Evolutionary conservation across 2,888 invertebrate genomes (phyloP).

Genomic region (Hemithea aestivaria): DNA sequence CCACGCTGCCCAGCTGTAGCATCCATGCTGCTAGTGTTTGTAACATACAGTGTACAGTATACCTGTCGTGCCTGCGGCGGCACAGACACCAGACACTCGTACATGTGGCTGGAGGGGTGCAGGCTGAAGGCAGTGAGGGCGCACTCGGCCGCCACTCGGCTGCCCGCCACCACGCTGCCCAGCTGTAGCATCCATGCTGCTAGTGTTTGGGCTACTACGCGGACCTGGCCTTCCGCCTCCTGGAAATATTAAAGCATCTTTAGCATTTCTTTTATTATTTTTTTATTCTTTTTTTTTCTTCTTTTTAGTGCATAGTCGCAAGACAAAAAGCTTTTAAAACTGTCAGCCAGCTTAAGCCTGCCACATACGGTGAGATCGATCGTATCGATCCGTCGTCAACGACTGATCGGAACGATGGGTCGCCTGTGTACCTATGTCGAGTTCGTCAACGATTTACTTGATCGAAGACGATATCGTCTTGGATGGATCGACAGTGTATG

Average conservation of each 20-base stretch:
- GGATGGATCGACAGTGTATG: no score
- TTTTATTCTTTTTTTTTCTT: no score
- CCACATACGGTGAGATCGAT: no score
- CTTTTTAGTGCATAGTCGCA: no score
- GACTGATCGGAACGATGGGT: no score
- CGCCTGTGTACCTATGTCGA: no score
- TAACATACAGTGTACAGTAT: no score
- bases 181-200: constrained; percentile 82
- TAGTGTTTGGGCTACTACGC: constrained; percentile 71
- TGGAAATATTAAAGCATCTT: constrained; percentile 38
- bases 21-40: constrained; percentile 80
- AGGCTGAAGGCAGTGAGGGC: constrained; percentile 87
- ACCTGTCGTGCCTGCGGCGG: constrained; percentile 36
- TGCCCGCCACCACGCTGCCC: constrained; percentile 78
- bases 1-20: constrained; percentile 80
- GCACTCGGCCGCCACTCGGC: constrained; percentile 84
- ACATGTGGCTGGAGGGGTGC: constrained; percentile 81
- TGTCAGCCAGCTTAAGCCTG: no score
- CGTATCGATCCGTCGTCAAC: no score
- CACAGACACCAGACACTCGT: constrained; percentile 73
- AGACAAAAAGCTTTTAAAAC: no score
- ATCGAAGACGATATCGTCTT: no score
- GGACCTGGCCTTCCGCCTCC: constrained; percentile 78
- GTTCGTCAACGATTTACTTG: no score
- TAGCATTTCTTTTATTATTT: neutral